Evolutionary conservation across 2,888 invertebrate genomes (phyloP).

Genomic region (Limnephilus auricula): DNA sequence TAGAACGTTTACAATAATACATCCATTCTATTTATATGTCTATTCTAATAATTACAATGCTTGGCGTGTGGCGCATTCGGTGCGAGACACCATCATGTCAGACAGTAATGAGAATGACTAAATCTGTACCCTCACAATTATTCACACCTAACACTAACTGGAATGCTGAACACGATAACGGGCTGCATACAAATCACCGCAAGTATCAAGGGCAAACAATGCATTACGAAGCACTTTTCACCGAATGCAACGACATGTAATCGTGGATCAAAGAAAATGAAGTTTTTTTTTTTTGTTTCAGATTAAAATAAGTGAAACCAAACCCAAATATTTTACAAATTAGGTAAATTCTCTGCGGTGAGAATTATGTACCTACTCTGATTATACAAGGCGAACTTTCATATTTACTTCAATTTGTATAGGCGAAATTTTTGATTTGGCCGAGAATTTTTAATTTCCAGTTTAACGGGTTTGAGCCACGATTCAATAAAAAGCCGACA

Average conservation of each 20-base stretch:
- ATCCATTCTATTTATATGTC: not conserved
- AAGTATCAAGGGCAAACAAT: slow-evolving; percentile 26
- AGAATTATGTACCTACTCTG: not conserved
- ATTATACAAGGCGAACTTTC: not conserved
- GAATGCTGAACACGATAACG: not conserved
- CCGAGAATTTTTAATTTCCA: not conserved
- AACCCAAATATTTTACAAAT: not conserved
- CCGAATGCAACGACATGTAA: not conserved
- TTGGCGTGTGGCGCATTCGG: not conserved
- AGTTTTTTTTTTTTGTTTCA: no score
- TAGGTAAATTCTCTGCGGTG: not conserved
- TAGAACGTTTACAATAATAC: not conserved
- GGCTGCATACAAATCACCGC: slow-evolving; percentile 14
- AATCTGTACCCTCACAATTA: not conserved
- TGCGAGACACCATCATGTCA: not conserved
- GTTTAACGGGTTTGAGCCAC: not conserved
- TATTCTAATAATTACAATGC: not conserved
- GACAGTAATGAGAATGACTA: not conserved
- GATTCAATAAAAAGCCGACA: not conserved
- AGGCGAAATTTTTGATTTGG: not conserved
- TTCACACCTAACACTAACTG: not conserved
- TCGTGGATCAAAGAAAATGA: not conserved
- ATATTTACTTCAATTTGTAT: not conserved
- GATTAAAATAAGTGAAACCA: not conserved
- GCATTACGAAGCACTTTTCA: slow-evolving; percentile 28